These are phyloP conservation scores for Liparis tanakae DNA, from an alignment of 2,797 vertebrate genomes.

Conservation along the genomic window DNA sequence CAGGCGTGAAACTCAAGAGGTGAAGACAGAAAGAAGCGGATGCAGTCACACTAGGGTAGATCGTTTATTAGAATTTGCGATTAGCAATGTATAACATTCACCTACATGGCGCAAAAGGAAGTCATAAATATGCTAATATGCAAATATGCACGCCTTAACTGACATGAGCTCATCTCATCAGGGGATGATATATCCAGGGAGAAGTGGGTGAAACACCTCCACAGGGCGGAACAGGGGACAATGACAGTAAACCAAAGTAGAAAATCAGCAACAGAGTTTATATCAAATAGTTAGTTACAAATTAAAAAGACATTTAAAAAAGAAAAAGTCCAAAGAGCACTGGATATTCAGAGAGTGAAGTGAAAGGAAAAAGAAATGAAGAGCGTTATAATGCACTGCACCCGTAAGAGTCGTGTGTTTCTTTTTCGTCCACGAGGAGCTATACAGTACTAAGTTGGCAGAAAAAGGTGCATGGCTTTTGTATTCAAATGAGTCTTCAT, in stretches of 20 bases:
- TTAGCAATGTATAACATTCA: conserved; percentile 80
- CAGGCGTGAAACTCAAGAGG: not conserved
- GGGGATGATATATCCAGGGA: conserved; percentile 50
- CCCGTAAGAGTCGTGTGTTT: conserved; percentile 65
- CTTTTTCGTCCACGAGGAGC: conserved; percentile 50
- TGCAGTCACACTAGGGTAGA: conserved; percentile 53
- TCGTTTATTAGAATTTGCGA: conserved; percentile 84
- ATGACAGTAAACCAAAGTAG: conserved; percentile 59
- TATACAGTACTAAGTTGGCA: conserved; percentile 77
- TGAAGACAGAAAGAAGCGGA: conserved; percentile 11
- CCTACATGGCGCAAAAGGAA: conserved; percentile 79
- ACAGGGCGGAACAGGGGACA: conserved; percentile 32
- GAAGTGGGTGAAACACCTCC: conserved; percentile 47
- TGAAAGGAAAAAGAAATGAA: conserved; percentile 6
- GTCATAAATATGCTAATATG: conserved; percentile 80
- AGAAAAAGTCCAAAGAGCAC: conserved; percentile 63
- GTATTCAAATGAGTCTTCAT: conserved; percentile 64
- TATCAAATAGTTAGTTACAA: conserved; percentile 69
- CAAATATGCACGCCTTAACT: conserved; percentile 72
- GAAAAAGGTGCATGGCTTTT: conserved; percentile 78
- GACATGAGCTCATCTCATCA: conserved; percentile 70
- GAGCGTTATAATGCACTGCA: conserved; percentile 62
- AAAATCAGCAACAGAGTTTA: conserved; percentile 61
- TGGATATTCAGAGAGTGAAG: conserved; percentile 49
- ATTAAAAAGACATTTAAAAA: conserved; percentile 57